Evolutionary conservation across 1,140 invertebrate genomes (phyloP).

Genomic region (Zophobas atratus): DNA sequence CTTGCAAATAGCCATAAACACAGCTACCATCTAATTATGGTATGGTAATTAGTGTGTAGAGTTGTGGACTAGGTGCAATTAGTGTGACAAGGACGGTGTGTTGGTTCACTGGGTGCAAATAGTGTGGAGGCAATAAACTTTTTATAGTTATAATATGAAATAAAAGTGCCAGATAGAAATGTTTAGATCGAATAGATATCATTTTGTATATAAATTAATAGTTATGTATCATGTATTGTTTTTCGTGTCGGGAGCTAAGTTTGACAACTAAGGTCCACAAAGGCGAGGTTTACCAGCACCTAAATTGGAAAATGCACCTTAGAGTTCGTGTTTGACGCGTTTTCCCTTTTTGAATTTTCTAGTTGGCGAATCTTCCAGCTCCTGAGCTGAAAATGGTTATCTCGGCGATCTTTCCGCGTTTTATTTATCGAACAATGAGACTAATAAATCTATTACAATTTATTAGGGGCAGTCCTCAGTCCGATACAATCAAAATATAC

Average conservation of each 20-base stretch:
- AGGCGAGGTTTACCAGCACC: too few relatives aligned
- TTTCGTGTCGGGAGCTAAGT: too few relatives aligned
- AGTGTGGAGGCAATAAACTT: not conserved
- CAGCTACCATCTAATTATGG: conserved; percentile 29
- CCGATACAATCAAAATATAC: conserved; percentile 50
- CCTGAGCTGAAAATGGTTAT: conserved; percentile 3
- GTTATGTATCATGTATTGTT: too few relatives aligned
- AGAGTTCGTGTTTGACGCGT: too few relatives aligned
- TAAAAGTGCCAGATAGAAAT: too few relatives aligned
- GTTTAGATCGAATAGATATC: too few relatives aligned
- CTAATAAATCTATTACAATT: conserved; percentile 57
- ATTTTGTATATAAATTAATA: too few relatives aligned
- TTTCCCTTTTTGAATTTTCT: not conserved
- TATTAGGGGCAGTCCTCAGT: conserved; percentile 47
- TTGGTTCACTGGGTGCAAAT: not conserved
- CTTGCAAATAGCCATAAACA: conserved; percentile 39
- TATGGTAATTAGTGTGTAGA: conserved; percentile 20
- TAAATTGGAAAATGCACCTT: too few relatives aligned
- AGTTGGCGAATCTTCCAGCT: not conserved
- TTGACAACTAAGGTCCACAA: too few relatives aligned
- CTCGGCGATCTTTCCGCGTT: conserved; percentile 4
- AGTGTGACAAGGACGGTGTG: conserved; percentile 24
- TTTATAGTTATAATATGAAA: too few relatives aligned
- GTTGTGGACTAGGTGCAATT: conserved; percentile 21
- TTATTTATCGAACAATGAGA: conserved; percentile 45